Percentiles rank a stretch among this genome's conserved stretches.
phyloP scores from a whole-genome alignment of 2,797 vertebrate genomes.

The Acomys russatus region DNA sequence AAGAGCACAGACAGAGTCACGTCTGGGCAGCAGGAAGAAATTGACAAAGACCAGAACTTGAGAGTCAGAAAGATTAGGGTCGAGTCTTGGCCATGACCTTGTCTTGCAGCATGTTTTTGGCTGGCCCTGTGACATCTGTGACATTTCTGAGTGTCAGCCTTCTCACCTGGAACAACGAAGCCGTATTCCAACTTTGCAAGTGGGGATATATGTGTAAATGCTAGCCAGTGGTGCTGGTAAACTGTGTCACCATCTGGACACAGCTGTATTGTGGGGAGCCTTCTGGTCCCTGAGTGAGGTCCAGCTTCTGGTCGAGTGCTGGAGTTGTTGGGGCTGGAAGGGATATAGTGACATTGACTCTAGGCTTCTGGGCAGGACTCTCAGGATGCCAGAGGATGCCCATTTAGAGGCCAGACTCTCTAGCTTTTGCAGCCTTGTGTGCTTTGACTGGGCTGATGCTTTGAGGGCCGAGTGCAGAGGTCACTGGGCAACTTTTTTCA shows the following conservation, averaged over 20 bases:
- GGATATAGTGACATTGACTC: background rate
- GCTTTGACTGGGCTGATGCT: background rate
- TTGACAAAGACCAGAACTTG: conserved; percentile 53
- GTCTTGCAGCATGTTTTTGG: background rate
- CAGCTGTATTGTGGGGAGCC: background rate
- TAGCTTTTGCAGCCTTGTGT: background rate
- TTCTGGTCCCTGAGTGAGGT: background rate
- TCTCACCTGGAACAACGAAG: background rate
- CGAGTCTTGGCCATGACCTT: background rate
- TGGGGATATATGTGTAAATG: background rate
- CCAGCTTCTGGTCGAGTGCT: fast-evolving
- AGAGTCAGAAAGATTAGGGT: conserved; percentile 6
- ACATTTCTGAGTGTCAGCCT: background rate
- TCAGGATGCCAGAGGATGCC: background rate
- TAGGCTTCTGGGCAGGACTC: background rate
- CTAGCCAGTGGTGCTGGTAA: too few relatives aligned
- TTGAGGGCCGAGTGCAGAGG: background rate
- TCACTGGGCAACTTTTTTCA: background rate
- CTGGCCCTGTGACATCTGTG: background rate
- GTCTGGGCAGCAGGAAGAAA: conserved; percentile 53
- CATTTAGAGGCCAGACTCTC: background rate
- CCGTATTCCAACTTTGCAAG: background rate
- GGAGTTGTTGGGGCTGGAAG: fast-evolving
- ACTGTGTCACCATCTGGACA: background rate
- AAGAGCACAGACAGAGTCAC: conserved; percentile 21